These are phyloP conservation scores for Tapirus terrestris DNA, from an alignment of 2,113 vertebrate species.

Conservation along the genomic window DNA sequence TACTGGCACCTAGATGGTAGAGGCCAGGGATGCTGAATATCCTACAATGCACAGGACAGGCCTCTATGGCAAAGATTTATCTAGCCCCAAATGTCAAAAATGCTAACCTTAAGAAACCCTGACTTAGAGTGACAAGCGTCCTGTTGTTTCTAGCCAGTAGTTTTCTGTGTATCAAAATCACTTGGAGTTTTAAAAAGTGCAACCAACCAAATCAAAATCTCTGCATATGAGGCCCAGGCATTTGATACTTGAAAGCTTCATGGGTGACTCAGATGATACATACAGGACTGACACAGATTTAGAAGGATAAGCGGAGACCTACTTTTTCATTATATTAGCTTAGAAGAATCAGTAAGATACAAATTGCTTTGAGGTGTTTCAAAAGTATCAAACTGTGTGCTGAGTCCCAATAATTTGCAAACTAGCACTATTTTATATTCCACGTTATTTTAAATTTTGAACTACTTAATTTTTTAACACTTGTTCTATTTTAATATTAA, in stretches of 20 bases:
- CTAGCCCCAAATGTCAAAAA: neutral
- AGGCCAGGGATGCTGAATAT: neutral
- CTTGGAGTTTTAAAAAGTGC: neutral
- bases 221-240: neutral
- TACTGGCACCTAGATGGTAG: neutral
- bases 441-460: slow-evolving; percentile 48
- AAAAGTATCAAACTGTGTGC: neutral
- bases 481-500: slow-evolving; percentile 30
- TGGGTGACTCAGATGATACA: neutral
- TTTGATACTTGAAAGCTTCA: neutral
- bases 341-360: neutral
- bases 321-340: slow-evolving; percentile 12
- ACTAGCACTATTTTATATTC: neutral
- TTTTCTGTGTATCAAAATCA: neutral
- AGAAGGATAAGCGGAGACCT: neutral
- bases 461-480: slow-evolving; percentile 8
- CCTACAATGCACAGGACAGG: neutral
- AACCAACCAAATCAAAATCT: neutral
- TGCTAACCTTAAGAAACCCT: neutral
- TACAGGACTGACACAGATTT: neutral
- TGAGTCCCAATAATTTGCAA: neutral
- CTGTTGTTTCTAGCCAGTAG: neutral
- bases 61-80: neutral
- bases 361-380: neutral
- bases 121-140: neutral